Evolutionary conservation across 2,888 invertebrate genomes (phyloP), one percentile per base, ranked within the genome.

Genomic region (Nemotelus nigrinus): DNA sequence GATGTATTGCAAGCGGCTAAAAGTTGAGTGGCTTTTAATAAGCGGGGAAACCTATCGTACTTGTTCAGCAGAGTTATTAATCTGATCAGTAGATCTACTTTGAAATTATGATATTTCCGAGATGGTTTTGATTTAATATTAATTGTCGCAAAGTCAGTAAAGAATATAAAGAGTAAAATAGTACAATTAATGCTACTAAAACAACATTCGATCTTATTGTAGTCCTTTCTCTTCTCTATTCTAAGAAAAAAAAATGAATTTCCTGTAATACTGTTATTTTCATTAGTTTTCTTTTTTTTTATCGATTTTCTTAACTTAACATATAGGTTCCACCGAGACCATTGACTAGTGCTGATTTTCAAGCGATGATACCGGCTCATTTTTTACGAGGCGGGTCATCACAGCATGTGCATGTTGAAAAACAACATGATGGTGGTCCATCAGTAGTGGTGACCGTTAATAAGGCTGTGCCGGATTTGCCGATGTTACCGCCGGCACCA

Each of bases 331-430:
- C 84, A 80, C 91, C 93, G 89, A 92, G 93, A 89, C 94, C 96
- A 87, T 92, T 96, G 90, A 95, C 95, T 89, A 95, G 93, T 91
- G 95, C 95, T 90, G 95, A 96, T 89, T 96, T 96, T 91, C 94
- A 95, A 92, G 95, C 96, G 89, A 94, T 96, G 95, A 96, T 96
- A 85, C 96, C 96, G 84, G 93, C 94, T 86, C 96, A 94, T 89
- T 96, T 96, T 92, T 92, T 94, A 81, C 90, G 93, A 93, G 84
- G 94, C 94, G 86, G 95, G 93, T 84, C 94, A 94, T 88, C 93
- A 92, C 86, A 85, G 83, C 87, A 87, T 83, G 85, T 86, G 82
- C 85, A 86, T 82, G 86, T 87, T 84, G 86, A 85, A 78, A 84
- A 85, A 79, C 25, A 25, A 25, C 82, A 88, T 85, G 83, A 85